Percentiles rank a stretch among this genome's conserved stretches.
These are phyloP conservation scores for Semotilus atromaculatus DNA, from an alignment of 2,797 vertebrate species.

Conservation along the genomic window DNA sequence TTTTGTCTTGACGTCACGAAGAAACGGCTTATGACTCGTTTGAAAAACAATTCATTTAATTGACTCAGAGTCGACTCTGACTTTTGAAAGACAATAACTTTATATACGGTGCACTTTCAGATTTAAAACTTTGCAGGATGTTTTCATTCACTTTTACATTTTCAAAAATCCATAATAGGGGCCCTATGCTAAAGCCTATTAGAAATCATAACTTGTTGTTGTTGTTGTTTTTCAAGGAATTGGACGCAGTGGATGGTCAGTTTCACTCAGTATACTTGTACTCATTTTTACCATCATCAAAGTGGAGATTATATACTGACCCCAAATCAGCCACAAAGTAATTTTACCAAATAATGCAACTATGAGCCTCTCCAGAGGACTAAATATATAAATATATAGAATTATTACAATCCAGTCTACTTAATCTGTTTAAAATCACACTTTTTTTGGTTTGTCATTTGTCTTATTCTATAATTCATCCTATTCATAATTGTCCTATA, in stretches of 20 bases:
- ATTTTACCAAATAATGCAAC: neutral
- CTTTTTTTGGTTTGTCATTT: neutral
- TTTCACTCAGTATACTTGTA: constrained; percentile 7
- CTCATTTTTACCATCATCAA: constrained; percentile 10
- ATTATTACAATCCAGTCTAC: neutral
- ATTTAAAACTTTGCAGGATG: too few relatives aligned
- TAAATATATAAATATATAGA: neutral
- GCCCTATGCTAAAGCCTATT: neutral
- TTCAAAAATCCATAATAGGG: too few relatives aligned
- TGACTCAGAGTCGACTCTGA: too few relatives aligned
- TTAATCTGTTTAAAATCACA: neutral
- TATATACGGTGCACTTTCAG: too few relatives aligned
- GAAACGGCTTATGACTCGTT: too few relatives aligned
- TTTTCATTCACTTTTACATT: too few relatives aligned
- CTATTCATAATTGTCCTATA: neutral
- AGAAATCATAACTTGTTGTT: neutral
- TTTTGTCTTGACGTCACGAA: too few relatives aligned
- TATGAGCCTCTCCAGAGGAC: neutral
- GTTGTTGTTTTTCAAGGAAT: constrained; percentile 12
- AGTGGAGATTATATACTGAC: neutral
- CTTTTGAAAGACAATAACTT: too few relatives aligned
- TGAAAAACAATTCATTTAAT: too few relatives aligned
- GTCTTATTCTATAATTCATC: neutral
- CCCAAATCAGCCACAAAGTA: neutral
- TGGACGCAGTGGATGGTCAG: neutral